Evolutionary conservation across 37 sponge, comb jelly and placozoan genomes (phyloP).

Genomic region (Diacarnus erythraeanus): DNA sequence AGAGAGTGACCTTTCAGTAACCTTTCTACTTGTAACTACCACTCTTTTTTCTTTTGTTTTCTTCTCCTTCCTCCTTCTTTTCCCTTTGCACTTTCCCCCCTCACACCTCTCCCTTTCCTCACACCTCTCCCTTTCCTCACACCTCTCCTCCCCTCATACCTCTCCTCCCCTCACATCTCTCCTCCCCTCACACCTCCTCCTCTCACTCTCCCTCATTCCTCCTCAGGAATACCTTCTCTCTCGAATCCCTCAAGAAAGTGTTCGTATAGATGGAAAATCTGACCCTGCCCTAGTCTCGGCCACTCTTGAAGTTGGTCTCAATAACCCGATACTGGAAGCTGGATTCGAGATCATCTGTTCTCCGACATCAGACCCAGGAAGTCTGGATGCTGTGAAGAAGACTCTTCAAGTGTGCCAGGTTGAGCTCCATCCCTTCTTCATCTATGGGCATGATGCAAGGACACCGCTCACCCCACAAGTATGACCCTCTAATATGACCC

Average conservation of each 20-base stretch:
- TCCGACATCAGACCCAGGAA: slow-evolving; percentile 25
- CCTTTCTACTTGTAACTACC: background rate
- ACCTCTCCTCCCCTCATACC: background rate
- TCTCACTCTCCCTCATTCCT: background rate
- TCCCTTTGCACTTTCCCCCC: background rate
- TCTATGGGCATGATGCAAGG: slow-evolving; percentile 73
- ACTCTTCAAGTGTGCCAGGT: slow-evolving; percentile 75
- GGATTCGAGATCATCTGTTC: slow-evolving; percentile 82
- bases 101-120: background rate
- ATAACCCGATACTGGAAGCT: slow-evolving; percentile 73
- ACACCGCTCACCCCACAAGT: slow-evolving; percentile 67
- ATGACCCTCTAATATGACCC: no score
- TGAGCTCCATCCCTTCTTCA: slow-evolving; percentile 81
- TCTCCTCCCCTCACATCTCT: background rate
- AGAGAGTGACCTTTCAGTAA: no score
- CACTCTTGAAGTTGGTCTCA: slow-evolving; percentile 75
- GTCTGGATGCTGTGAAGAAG: slow-evolving; percentile 33
- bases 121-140: background rate
- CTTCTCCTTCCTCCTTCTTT: background rate
- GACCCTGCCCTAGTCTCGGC: slow-evolving; percentile 35
- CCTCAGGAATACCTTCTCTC: slow-evolving; percentile 19
- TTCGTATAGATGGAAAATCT: slow-evolving; percentile 1
- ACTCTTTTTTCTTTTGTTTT: background rate
- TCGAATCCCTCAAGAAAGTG: slow-evolving; percentile 52
- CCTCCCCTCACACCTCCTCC: background rate